These are phyloP conservation scores for Limnodromus scolopaceus DNA, from an alignment of 2,797 vertebrate species.

Conservation along the genomic window DNA sequence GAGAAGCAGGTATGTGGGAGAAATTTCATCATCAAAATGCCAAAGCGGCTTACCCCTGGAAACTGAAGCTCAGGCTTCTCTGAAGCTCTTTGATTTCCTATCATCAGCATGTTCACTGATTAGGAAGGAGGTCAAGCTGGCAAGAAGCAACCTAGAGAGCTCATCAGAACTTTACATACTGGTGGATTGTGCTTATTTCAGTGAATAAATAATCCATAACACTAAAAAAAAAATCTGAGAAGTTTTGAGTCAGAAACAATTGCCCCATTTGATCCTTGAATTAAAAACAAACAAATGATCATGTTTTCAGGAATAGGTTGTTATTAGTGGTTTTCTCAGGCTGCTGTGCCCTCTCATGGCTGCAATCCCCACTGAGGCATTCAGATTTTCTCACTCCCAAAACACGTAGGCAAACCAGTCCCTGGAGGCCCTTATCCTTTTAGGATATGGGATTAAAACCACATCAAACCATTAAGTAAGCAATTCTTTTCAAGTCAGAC, in stretches of 20 bases:
- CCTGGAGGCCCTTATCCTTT: not conserved
- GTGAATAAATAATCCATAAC: not conserved
- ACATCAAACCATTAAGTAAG: slow-evolving; percentile 9
- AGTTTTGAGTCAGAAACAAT: not conserved
- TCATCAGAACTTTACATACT: not conserved
- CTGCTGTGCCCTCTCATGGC: not conserved
- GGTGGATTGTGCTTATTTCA: not conserved
- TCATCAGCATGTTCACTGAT: not conserved
- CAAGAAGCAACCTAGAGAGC: not conserved
- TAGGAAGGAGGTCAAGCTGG: not conserved
- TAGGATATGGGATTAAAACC: slow-evolving; percentile 13
- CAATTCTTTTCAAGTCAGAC: not conserved
- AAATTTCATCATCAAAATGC: not conserved
- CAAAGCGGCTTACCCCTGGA: not conserved
- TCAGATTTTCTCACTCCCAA: slow-evolving; percentile 44
- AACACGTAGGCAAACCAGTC: slow-evolving; percentile 14
- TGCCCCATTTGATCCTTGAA: not conserved
- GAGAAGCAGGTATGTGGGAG: not conserved
- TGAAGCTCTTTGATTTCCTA: not conserved
- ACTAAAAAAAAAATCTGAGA: not conserved
- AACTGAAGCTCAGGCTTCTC: not conserved
- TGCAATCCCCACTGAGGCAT: not conserved
- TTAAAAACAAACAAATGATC: not conserved
- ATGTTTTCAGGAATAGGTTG: not conserved
- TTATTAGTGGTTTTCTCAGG: not conserved